A percentile compares a stretch with the other conserved stretches of the same genome.
phyloP scores from a whole-genome alignment of 2,888 invertebrate species.

The Orthosia gracilis region DNA sequence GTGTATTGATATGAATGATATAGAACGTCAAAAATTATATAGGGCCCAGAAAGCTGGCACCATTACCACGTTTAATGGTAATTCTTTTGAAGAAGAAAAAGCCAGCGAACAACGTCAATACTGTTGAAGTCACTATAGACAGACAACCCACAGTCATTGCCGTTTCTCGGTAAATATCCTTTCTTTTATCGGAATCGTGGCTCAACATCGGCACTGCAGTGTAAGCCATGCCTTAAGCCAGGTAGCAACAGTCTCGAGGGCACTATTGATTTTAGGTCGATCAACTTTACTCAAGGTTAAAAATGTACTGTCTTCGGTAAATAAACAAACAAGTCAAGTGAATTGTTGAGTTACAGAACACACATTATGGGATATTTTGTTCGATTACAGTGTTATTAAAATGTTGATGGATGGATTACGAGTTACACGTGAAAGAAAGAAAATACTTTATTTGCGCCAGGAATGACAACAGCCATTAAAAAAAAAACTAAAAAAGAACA shows the following conservation, averaged over 20 bases:
- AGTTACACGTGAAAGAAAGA: background rate
- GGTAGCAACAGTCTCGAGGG: slow-evolving; percentile 11
- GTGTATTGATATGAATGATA: too few relatives aligned
- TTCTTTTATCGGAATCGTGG: background rate
- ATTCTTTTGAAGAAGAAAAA: too few relatives aligned
- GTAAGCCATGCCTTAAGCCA: background rate
- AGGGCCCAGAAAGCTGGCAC: too few relatives aligned
- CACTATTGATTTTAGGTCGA: slow-evolving; percentile 43
- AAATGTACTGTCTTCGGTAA: slow-evolving; percentile 13
- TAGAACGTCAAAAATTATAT: too few relatives aligned
- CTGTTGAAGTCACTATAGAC: too few relatives aligned
- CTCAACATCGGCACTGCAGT: slow-evolving; percentile 1
- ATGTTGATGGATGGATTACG: background rate
- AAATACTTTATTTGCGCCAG: too few relatives aligned
- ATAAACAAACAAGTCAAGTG: slow-evolving; percentile 17
- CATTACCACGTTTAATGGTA: too few relatives aligned
- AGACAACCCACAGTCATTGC: background rate
- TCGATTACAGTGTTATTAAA: slow-evolving; percentile 15
- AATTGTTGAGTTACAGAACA: slow-evolving; percentile 36
- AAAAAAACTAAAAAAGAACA: too few relatives aligned
- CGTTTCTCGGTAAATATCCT: background rate
- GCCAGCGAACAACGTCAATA: too few relatives aligned
- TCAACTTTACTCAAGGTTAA: slow-evolving; percentile 39
- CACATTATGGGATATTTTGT: slow-evolving; percentile 23
- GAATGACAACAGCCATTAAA: too few relatives aligned